Conservation (phyloP, 1,140 invertebrate genomes). For the Drosophila albomicans region DNA sequence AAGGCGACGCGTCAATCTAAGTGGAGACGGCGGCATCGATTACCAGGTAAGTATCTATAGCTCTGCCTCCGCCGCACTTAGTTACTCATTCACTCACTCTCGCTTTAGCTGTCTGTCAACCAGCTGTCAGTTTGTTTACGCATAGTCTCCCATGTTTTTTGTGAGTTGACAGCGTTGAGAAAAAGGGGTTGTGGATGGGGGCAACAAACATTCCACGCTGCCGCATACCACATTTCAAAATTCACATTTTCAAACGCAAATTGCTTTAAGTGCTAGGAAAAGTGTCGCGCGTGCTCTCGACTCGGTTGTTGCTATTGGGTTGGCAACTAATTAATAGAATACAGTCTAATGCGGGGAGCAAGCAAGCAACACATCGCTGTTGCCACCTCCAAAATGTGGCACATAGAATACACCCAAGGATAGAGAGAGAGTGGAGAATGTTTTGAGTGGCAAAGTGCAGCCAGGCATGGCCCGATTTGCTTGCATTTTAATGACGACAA, state of each 20-base stretch:
- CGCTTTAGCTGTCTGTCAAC: conserved; percentile 8
- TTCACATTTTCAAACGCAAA: conserved; percentile 46
- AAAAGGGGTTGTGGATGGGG: background rate
- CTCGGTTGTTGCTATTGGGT: conserved; percentile 4
- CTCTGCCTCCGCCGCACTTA: background rate
- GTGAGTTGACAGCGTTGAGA: too few species aligned
- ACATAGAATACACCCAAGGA: background rate
- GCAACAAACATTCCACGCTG: background rate
- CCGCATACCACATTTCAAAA: conserved; percentile 13
- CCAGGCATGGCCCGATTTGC: conserved; percentile 44
- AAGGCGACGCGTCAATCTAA: conserved; percentile 7
- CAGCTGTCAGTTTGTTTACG: conserved; percentile 67
- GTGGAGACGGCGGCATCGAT: conserved; percentile 55
- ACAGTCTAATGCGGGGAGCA: conserved; percentile 8
- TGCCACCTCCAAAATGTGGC: conserved; percentile 2
- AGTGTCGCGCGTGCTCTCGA: conserved; percentile 57
- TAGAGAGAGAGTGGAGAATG: too few species aligned
- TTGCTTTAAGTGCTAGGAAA: conserved; percentile 74
- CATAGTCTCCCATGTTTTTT: conserved; percentile 24
- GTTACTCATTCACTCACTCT: conserved; percentile 16
- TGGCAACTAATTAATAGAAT: conserved; percentile 71
- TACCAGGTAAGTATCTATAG: conserved; percentile 37
- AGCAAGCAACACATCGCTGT: background rate
- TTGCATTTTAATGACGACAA: conserved; percentile 78
- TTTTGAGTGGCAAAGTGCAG: conserved; percentile 45